phyloP scores from a whole-genome alignment of 2,797 vertebrate species.

The Acropternis orthonyx region DNA sequence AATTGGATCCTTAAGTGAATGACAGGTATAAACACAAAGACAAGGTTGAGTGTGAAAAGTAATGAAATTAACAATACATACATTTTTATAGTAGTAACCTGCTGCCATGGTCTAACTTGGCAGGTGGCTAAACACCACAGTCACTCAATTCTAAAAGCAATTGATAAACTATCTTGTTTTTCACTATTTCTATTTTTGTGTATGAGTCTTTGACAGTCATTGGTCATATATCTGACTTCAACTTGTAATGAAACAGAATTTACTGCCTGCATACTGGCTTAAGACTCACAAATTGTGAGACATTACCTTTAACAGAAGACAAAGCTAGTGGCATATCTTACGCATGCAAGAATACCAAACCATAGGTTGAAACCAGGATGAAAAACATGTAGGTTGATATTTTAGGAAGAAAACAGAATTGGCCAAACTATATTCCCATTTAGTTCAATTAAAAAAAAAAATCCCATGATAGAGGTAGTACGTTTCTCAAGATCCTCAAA shows the following conservation, averaged over 20 bases:
- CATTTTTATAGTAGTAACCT: not conserved
- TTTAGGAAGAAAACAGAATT: not conserved
- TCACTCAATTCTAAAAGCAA: not conserved
- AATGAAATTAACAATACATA: not conserved
- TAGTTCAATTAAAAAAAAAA: not conserved
- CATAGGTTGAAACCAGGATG: rapidly evolving
- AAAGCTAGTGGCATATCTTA: not conserved
- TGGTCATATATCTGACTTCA: not conserved
- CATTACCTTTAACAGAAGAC: not conserved
- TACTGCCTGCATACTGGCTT: not conserved
- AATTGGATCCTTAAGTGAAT: not conserved
- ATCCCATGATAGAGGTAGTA: not conserved
- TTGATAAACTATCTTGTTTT: not conserved
- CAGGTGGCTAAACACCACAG: not conserved
- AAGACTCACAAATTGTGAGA: not conserved
- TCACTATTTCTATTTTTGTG: not conserved
- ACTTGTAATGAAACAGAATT: not conserved
- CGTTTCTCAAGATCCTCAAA: not conserved
- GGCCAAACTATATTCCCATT: not conserved
- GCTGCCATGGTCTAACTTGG: not conserved
- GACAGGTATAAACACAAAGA: not conserved
- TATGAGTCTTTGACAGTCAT: not conserved
- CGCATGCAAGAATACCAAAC: not conserved
- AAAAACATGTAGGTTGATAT: not conserved
- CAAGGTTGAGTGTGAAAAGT: not conserved